phyloP scores from a whole-genome alignment of 2,797 vertebrate species.

The Telmatherina bonti region DNA sequence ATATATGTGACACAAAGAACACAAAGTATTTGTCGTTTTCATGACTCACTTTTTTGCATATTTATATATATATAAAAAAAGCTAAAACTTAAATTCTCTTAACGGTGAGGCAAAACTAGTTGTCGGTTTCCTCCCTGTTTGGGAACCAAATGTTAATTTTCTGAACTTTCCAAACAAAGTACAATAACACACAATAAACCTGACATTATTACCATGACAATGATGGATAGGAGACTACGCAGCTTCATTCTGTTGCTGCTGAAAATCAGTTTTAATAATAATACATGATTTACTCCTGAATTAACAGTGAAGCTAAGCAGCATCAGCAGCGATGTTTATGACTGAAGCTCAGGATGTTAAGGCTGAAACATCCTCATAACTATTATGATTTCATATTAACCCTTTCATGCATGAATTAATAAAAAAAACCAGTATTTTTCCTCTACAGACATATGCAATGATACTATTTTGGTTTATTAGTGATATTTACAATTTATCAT shows the following conservation, averaged over 20 bases:
- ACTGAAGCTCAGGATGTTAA: not conserved
- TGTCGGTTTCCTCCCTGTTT: not conserved
- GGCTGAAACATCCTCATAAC: not conserved
- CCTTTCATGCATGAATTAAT: not conserved
- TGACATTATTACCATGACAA: not conserved
- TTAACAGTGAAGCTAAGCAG: not conserved
- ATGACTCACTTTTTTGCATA: not conserved
- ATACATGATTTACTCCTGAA: not conserved
- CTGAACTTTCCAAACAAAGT: not conserved
- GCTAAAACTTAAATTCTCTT: not conserved
- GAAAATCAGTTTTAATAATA: not conserved
- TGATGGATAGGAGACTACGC: not conserved
- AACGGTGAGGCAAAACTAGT: not conserved
- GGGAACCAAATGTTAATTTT: not conserved
- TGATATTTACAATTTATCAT: no score
- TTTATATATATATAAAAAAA: not conserved
- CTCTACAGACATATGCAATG: no score
- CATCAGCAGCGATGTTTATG: not conserved
- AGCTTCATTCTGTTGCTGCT: not conserved
- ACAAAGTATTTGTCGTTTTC: not conserved
- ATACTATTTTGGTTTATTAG: no score
- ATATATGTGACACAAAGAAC: not conserved
- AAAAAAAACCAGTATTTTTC: no score
- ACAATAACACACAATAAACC: not conserved
- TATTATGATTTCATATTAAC: not conserved